phyloP scores from a whole-genome alignment of 2,888 invertebrate species.

The Geotrupes spiniger region DNA sequence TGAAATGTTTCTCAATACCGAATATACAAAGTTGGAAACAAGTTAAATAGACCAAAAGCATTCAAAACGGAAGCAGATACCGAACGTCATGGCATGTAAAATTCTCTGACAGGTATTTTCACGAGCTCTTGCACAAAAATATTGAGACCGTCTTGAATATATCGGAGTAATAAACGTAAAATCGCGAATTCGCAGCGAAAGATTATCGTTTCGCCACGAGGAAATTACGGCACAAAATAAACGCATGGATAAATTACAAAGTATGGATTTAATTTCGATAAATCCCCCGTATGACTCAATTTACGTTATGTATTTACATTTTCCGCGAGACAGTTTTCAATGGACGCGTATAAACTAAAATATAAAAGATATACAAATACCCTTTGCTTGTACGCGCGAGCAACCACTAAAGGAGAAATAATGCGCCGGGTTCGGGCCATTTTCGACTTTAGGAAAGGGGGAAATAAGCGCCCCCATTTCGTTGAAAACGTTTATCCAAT shows the following conservation, averaged over 20 bases:
- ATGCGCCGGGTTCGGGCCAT: constrained; percentile 23
- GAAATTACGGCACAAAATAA: not conserved
- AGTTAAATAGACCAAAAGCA: constrained; percentile 13
- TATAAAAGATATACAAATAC: constrained; percentile 37
- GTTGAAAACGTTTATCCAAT: constrained; percentile 29
- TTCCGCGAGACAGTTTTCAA: constrained; percentile 36
- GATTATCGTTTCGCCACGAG: not conserved
- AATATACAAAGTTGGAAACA: constrained; percentile 3
- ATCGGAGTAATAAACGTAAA: constrained; percentile 23
- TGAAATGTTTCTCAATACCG: too few species aligned
- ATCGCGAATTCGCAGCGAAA: not conserved
- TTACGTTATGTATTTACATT: constrained; percentile 37
- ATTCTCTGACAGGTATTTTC: constrained; percentile 14
- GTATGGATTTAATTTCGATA: constrained; percentile 23
- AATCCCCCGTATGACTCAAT: constrained; percentile 23
- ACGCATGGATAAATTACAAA: constrained; percentile 21
- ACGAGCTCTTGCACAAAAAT: constrained; percentile 9
- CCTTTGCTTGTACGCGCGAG: constrained; percentile 31
- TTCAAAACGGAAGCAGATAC: constrained; percentile 13
- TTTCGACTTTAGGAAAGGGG: constrained; percentile 20
- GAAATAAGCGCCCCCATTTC: constrained; percentile 12
- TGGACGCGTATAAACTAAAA: constrained; percentile 34
- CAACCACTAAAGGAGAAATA: constrained; percentile 31
- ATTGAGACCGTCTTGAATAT: not conserved
- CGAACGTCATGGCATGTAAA: constrained; percentile 12